Evolutionary conservation across 2,888 invertebrate species (phyloP), one percentile per base, ranked within the genome.

Genomic region (Axea sp.): DNA sequence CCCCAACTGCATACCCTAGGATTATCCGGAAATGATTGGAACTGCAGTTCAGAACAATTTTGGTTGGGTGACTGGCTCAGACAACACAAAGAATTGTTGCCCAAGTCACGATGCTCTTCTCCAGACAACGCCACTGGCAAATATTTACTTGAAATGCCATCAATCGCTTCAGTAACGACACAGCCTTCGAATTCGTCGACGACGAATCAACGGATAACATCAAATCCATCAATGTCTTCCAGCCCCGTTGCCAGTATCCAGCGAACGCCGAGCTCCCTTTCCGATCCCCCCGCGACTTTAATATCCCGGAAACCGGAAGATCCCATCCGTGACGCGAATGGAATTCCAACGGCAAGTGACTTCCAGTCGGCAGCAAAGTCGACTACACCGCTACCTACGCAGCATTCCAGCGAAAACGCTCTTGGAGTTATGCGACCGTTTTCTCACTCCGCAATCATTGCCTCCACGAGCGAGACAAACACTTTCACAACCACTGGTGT

Each of bases 61-160:
- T 93, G 92, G 93, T 82, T 93, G 0, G 91, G 90, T 17, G 90
- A 91, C 68, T 94, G 94, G 94, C 90, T 94, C 88, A 89, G 89
- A 28, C 86, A 88, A 15, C 89, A 90, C 71, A 85, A 88, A 22
- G 88, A 89, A 22, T 80, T 73, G 1, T 84, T 87, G 59, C 86
- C 77, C 12, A 72, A 78, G 19, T 82, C 80, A 4, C 81, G 73
- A 59, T 87, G 86, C 62, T 55, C 49, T 11, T 37, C 43, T 0
- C 82, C 84, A 1, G 57, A 41, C 1, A 73, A 80, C 45, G 33
- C 82, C 49, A 53, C 77, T 33, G 82, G 81, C 49, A 80, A 79
- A 33, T 74, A 77, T 55, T 76, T 86, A n/a, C 22, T 64, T 30
- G 80, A 86, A 19, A 69, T 86, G 73, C 82, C 84, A n/a, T 65